Evolutionary conservation across 2,888 invertebrate genomes (phyloP), one percentile per base, ranked within the genome.

Genomic region (Ypsolopha sequella): DNA sequence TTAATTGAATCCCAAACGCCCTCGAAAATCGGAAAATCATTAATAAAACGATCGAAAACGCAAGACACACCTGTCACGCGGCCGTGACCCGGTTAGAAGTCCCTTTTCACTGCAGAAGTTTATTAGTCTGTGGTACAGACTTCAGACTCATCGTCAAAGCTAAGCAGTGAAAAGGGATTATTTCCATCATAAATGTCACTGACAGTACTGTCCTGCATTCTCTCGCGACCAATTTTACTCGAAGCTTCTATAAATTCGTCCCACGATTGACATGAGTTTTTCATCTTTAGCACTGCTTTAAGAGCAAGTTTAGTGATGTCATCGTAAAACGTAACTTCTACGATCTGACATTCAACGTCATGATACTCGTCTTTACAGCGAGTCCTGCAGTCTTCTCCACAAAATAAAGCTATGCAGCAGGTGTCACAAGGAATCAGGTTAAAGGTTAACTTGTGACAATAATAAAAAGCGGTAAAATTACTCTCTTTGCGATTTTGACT

Each of bases 391-490:
- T 24, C 36, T 0, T 50, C 49, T 35, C 50, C 44, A 44, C 55
- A 55, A 35, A 55, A 55, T 14, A 55, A 6, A 7, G 52, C 55
- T 8, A 41, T 10, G 9, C 36, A 41, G 36, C 55, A 55, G 7
- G 44, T 49, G 9, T 13, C 43, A 33, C 55, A 53, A 11, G 55
- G 55, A 35, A 53, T 51, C 14, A 55, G 44, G 46, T 55, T 55
- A 13, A 53, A 39, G n/a, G 38, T 43, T 9, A 51, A 10, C 14
- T 48, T 51, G n/a, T 51, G 52, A 34, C 55, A 55, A 34, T 55
- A 51, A 43, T 52, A 39, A 41, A 53, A 55, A 6, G 53, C 46
- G 7, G 38, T 47, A 7, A 48, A 49, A 7, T 46, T 13, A 36
- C 52, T 48, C n/a, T n/a, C 7, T 34, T 33, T 8, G 14, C 41